Evolutionary conservation across 2,888 invertebrate species (phyloP).

Genomic region (Lasioglossum vierecki): DNA sequence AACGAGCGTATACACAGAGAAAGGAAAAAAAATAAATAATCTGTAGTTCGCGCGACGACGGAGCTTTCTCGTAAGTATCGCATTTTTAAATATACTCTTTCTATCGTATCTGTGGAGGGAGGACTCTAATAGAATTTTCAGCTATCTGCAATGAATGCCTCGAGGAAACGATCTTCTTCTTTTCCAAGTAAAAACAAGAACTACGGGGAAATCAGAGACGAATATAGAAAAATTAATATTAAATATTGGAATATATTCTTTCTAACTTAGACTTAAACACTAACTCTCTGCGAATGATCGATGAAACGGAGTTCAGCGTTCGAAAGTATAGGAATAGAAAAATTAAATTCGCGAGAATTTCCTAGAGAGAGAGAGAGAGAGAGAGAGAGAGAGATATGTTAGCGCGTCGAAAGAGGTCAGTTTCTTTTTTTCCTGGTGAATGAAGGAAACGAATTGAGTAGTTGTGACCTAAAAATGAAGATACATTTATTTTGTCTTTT

Average conservation of each 20-base stretch:
- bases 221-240: constrained; percentile 70
- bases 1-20: constrained; percentile 56
- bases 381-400: constrained; percentile 60
- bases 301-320: constrained; percentile 59
- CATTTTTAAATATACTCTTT: constrained; percentile 41
- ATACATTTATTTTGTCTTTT: constrained; percentile 90
- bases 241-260: constrained; percentile 69
- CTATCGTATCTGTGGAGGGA: constrained; percentile 43
- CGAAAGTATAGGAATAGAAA: no score
- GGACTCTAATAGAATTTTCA: constrained; percentile 53
- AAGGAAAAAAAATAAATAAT: constrained; percentile 59
- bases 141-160: constrained; percentile 49
- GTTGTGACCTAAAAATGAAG: constrained; percentile 90
- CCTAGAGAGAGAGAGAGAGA: constrained; percentile 32
- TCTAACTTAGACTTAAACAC: constrained; percentile 68
- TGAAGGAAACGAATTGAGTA: constrained; percentile 80
- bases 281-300: constrained; percentile 60
- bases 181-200: constrained; percentile 30
- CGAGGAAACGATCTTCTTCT: constrained; percentile 34
- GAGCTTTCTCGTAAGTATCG: constrained; percentile 54
- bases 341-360: no score
- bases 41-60: constrained; percentile 46
- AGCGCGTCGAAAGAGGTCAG: constrained; percentile 63
- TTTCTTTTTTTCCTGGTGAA: constrained; percentile 54
- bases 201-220: constrained; percentile 56